phyloP scores from a whole-genome alignment of 2,797 vertebrate species.

The Myotis planiceps region DNA sequence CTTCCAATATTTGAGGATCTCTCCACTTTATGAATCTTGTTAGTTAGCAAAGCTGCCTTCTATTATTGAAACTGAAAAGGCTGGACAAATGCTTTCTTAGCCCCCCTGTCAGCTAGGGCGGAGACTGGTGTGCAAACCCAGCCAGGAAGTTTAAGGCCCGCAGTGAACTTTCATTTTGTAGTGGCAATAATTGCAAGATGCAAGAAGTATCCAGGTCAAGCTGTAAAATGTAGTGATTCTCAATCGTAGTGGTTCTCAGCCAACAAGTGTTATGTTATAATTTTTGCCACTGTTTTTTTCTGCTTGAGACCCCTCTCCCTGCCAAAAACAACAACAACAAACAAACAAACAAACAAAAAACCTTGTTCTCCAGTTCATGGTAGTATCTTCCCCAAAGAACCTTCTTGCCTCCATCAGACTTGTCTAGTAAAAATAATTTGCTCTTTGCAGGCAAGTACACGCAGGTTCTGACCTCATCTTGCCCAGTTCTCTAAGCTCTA shows the following conservation, averaged over 20 bases:
- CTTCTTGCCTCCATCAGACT: background rate
- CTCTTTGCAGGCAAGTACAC: background rate
- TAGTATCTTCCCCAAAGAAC: background rate
- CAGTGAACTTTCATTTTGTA: background rate
- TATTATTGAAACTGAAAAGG: background rate
- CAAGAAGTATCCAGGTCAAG: background rate
- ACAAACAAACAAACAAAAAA: background rate
- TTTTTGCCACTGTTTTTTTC: background rate
- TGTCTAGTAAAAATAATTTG: background rate
- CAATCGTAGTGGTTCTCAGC: background rate
- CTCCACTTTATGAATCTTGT: background rate
- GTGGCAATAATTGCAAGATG: background rate
- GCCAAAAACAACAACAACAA: background rate
- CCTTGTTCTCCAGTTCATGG: background rate
- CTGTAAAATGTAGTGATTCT: background rate
- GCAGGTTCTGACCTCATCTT: background rate
- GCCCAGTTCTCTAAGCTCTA: background rate
- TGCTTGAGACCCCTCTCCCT: too few relatives aligned
- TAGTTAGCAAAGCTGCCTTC: slow-evolving; percentile 1
- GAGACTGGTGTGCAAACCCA: background rate
- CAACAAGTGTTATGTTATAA: background rate
- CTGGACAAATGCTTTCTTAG: background rate
- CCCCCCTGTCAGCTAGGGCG: fast-evolving
- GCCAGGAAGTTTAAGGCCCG: background rate
- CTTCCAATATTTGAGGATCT: background rate